Percentiles rank a stretch among this genome's conserved stretches.
These are phyloP conservation scores for Augiades crinisus DNA, from an alignment of 2,888 invertebrate genomes.

Conservation along the genomic window DNA sequence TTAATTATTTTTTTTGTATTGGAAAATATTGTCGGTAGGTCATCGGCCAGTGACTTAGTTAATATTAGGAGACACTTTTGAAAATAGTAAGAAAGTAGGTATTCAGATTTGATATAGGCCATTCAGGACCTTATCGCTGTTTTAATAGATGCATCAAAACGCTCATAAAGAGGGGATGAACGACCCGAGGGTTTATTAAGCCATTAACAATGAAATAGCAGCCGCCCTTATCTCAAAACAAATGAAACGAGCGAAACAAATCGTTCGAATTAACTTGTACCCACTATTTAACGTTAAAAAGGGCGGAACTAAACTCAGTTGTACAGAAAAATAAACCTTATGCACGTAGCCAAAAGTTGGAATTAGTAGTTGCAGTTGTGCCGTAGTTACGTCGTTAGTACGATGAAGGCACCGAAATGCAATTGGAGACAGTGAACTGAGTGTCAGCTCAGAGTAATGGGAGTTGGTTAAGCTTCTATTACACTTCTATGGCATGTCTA, in stretches of 20 bases:
- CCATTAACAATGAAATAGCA: constrained; percentile 68
- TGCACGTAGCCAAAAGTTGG: neutral
- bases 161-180: constrained; percentile 26
- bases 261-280: constrained; percentile 40
- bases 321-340: constrained; percentile 18
- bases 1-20: neutral
- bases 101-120: neutral
- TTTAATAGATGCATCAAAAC: constrained; percentile 16
- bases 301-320: neutral
- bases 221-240: constrained; percentile 55
- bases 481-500: constrained; percentile 18
- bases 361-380: neutral
- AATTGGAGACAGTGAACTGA: constrained; percentile 19
- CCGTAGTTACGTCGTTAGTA: constrained; percentile 6
- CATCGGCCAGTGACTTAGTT: too few species aligned
- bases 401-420: constrained; percentile 7
- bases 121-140: constrained; percentile 15
- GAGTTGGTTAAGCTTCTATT: constrained; percentile 21
- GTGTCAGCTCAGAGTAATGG: constrained; percentile 19
- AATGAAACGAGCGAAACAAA: constrained; percentile 62
- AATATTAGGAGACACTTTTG: neutral
- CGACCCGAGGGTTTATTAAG: constrained; percentile 56
- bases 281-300: constrained; percentile 25
- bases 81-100: neutral
- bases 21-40: too few species aligned